phyloP scores from a whole-genome alignment of 1,140 invertebrate genomes.

The Camponotus pennsylvanicus region DNA sequence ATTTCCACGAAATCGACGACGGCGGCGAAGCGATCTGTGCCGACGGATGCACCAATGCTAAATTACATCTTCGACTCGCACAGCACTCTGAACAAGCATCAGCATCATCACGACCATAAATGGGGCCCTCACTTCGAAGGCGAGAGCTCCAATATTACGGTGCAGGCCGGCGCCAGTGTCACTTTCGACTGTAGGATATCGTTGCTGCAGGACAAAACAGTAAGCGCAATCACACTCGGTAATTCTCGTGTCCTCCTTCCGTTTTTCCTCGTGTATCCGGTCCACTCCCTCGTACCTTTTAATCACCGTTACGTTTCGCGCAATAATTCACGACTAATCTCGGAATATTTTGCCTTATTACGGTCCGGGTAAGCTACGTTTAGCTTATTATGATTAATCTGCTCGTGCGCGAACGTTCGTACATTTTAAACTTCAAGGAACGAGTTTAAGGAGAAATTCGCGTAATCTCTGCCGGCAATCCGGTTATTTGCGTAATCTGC shows the following conservation, averaged over 20 bases:
- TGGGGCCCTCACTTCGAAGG: conserved; percentile 91
- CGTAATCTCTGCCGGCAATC: conserved; percentile 31
- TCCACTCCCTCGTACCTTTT: conserved; percentile 2
- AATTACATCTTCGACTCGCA: conserved; percentile 91
- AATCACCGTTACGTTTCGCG: conserved; percentile 33
- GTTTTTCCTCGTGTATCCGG: not conserved
- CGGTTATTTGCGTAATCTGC: conserved; percentile 42
- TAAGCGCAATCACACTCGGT: conserved; percentile 85
- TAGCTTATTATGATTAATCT: conserved; percentile 66
- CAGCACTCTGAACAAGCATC: conserved; percentile 89
- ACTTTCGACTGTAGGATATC: conserved; percentile 94
- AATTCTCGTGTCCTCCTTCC: conserved; percentile 24
- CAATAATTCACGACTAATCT: conserved; percentile 63
- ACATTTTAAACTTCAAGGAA: conserved; percentile 55
- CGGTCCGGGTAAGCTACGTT: conserved; percentile 25
- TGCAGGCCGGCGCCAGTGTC: conserved; percentile 92
- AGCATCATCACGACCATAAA: conserved; percentile 89
- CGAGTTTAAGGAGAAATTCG: conserved; percentile 48
- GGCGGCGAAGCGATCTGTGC: conserved; percentile 78
- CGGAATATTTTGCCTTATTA: conserved; percentile 41
- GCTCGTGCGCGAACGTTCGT: not conserved
- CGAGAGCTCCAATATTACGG: conserved; percentile 91
- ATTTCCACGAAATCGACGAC: conserved; percentile 72
- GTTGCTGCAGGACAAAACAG: conserved; percentile 94
- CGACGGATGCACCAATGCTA: conserved; percentile 89